phyloP scores from a whole-genome alignment of 1,140 invertebrate genomes.

The Drosophila nikananu region DNA sequence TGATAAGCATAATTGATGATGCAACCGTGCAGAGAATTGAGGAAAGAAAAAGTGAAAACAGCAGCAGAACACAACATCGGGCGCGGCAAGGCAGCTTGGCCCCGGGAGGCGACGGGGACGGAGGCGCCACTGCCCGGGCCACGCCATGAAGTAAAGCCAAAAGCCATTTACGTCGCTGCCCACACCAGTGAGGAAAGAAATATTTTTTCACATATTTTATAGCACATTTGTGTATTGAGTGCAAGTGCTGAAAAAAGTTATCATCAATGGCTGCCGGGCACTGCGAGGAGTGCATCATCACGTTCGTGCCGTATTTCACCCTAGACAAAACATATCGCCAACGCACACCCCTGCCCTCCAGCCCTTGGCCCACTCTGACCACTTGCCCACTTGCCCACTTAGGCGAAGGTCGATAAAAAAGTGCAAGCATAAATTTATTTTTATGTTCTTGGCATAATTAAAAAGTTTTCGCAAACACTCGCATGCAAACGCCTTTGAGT shows the following conservation, averaged over 20 bases:
- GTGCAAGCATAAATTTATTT: slow-evolving; percentile 46
- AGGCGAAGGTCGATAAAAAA: slow-evolving; percentile 47
- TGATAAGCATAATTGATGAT: slow-evolving; percentile 84
- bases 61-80: slow-evolving; percentile 43
- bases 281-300: slow-evolving; percentile 66
- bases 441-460: slow-evolving; percentile 62
- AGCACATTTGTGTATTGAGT: slow-evolving; percentile 80
- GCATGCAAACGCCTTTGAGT: slow-evolving; percentile 33
- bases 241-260: slow-evolving; percentile 76
- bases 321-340: slow-evolving; percentile 24
- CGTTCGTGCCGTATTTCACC: slow-evolving; percentile 59
- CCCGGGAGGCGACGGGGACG: not conserved
- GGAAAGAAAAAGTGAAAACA: slow-evolving; percentile 36
- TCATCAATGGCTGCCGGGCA: slow-evolving; percentile 59
- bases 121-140: slow-evolving; percentile 1
- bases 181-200: slow-evolving; percentile 39
- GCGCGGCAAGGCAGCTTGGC: slow-evolving; percentile 18
- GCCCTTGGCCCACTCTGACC: slow-evolving; percentile 3
- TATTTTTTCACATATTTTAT: slow-evolving; percentile 81
- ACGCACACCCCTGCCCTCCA: not conserved
- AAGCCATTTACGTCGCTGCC: slow-evolving; percentile 69
- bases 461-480: slow-evolving; percentile 53
- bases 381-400: slow-evolving; percentile 30
- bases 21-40: slow-evolving; percentile 66
- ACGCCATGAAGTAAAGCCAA: slow-evolving; percentile 73